A percentile compares a stretch with the other conserved stretches of the same genome.
Conservation (phyloP, 2,888 invertebrate species). For the Venusia cambrica region DNA sequence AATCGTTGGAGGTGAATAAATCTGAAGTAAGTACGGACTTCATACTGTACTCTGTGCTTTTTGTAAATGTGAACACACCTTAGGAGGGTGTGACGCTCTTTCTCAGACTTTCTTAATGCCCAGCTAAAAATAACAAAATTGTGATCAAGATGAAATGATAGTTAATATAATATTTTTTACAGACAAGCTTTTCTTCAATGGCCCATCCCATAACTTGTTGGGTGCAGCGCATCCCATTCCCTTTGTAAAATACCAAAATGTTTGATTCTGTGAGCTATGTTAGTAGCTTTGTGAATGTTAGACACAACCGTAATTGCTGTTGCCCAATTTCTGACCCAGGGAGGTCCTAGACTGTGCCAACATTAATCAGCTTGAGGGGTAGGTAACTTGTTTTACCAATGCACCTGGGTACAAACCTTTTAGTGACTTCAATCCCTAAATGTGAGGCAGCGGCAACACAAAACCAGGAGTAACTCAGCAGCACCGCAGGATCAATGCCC, state of each 20-base stretch:
- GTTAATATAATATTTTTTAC: neutral
- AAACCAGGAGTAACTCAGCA: constrained; percentile 94
- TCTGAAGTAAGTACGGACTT: constrained; percentile 94
- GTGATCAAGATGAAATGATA: constrained; percentile 1
- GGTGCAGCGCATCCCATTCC: too few species aligned
- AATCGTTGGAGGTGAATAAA: constrained; percentile 90
- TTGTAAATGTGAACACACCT: constrained; percentile 95
- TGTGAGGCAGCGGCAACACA: constrained; percentile 89
- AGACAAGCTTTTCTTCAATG: too few species aligned
- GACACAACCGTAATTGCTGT: too few species aligned
- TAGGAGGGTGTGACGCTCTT: constrained; percentile 89
- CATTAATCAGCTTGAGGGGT: too few species aligned
- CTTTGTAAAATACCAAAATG: too few species aligned
- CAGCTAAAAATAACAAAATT: constrained; percentile 73
- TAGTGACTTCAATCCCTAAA: constrained; percentile 88
- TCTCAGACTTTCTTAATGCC: constrained; percentile 86
- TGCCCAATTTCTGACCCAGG: too few species aligned
- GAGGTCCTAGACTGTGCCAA: too few species aligned
- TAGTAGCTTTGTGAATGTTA: too few species aligned
- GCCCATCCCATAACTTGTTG: too few species aligned
- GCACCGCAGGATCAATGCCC: constrained; percentile 92
- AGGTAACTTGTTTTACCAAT: too few species aligned
- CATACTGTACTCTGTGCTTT: constrained; percentile 97
- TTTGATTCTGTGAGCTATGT: too few species aligned
- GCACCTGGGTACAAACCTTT: constrained; percentile 81